Percentiles rank a stretch among this genome's conserved stretches.
phyloP scores from a whole-genome alignment of 1,140 invertebrate species.

The Belonocnema kinseyi region DNA sequence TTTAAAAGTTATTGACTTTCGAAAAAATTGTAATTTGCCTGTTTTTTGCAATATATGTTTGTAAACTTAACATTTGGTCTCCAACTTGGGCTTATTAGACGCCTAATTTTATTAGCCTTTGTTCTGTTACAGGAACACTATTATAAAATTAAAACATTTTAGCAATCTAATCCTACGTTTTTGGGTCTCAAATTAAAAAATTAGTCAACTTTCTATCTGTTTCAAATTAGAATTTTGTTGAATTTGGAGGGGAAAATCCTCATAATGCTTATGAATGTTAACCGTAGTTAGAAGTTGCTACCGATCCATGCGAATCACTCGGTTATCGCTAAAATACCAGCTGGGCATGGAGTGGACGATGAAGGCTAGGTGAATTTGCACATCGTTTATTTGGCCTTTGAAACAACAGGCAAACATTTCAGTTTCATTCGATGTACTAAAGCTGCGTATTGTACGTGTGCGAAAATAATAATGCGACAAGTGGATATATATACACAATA shows the following conservation, averaged over 20 bases:
- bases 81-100: too few species aligned
- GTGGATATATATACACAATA: conserved; percentile 2
- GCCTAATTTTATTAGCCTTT: too few species aligned
- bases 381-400: conserved; percentile 36
- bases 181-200: too few species aligned
- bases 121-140: too few species aligned
- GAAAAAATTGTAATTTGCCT: too few species aligned
- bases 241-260: neutral
- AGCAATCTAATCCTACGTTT: too few species aligned
- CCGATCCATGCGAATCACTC: conserved; percentile 21
- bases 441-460: neutral
- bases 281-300: conserved; percentile 21
- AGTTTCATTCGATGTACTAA: neutral
- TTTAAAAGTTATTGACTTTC: too few species aligned
- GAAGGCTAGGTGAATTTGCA: conserved; percentile 37
- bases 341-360: conserved; percentile 34
- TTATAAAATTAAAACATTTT: too few species aligned
- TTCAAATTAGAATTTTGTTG: too few species aligned
- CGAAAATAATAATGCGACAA: conserved; percentile 23
- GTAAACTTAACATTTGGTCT: too few species aligned
- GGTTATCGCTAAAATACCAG: conserved; percentile 37
- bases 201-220: too few species aligned
- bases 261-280: neutral
- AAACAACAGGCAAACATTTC: conserved; percentile 37
- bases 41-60: too few species aligned